Conservation (phyloP, 2,113 vertebrate species). For the Poeciliopsis occidentalis region DNA sequence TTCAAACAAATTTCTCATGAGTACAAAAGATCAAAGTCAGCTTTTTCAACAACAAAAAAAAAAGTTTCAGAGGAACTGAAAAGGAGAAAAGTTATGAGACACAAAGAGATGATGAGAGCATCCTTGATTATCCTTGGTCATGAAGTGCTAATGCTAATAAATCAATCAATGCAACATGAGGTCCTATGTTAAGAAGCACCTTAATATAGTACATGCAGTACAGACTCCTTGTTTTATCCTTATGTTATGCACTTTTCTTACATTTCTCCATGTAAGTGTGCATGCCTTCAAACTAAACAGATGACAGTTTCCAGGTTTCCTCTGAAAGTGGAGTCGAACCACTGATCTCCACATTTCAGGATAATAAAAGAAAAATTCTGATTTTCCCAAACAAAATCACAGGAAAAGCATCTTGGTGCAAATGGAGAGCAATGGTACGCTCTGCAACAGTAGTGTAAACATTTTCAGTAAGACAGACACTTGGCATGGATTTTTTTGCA, state of each 20-base stretch:
- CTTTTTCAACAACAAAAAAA: background rate
- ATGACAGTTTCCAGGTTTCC: conserved; percentile 73
- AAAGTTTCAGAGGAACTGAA: conserved; percentile 16
- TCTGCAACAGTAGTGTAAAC: background rate
- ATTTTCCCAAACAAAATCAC: conserved; percentile 14
- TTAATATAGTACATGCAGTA: conserved; percentile 18
- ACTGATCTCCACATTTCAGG: conserved; percentile 67
- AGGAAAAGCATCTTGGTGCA: background rate
- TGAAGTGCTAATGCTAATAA: background rate
- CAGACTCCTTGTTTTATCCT: background rate
- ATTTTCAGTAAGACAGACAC: background rate
- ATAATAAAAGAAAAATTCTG: conserved; percentile 1
- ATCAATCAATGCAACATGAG: background rate
- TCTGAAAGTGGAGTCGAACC: conserved; percentile 70
- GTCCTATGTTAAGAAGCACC: conserved; percentile 16
- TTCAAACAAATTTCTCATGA: conserved; percentile 25
- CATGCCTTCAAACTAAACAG: conserved; percentile 52
- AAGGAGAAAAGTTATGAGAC: conserved; percentile 11
- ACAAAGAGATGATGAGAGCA: conserved; percentile 1
- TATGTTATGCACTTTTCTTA: background rate
- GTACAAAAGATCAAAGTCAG: background rate
- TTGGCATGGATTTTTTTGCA: background rate
- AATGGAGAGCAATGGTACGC: conserved; percentile 1
- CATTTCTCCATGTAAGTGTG: conserved; percentile 12
- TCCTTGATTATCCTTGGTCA: background rate